Percentiles rank a stretch among this genome's conserved stretches.
Conservation (phyloP, 2,113 vertebrate genomes). For the Tachuris rubrigastra region DNA sequence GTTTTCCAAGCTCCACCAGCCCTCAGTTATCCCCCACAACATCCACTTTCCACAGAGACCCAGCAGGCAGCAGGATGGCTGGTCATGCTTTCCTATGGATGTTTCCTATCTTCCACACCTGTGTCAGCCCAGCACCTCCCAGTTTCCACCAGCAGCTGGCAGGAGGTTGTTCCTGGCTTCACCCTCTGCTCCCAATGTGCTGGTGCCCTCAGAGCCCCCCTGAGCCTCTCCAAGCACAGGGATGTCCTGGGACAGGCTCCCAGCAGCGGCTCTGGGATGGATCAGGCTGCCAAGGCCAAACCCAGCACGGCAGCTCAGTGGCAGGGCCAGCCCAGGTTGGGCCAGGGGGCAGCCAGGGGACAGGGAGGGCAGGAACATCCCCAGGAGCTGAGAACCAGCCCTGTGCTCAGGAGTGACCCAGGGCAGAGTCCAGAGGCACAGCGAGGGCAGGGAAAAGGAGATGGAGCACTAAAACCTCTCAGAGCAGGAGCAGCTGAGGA, state of each 20-base stretch:
- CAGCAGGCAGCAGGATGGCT: fast-evolving
- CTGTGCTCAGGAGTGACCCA: fast-evolving
- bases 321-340: background rate
- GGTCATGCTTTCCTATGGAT: fast-evolving
- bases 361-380: background rate
- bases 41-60: background rate
- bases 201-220: background rate
- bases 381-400: background rate
- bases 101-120: background rate
- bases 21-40: background rate
- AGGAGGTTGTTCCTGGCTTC: background rate
- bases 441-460: background rate
- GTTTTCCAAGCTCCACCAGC: fast-evolving
- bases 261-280: background rate
- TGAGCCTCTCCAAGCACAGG: fast-evolving
- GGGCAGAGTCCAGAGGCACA: background rate
- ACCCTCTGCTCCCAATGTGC: background rate
- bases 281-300: background rate
- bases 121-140: background rate
- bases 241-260: background rate
- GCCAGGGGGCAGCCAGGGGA: background rate
- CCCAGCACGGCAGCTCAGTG: fast-evolving
- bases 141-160: background rate
- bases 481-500: background rate
- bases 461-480: background rate